phyloP scores from a whole-genome alignment of 2,888 invertebrate species.

The Cataglyphis cursor region DNA sequence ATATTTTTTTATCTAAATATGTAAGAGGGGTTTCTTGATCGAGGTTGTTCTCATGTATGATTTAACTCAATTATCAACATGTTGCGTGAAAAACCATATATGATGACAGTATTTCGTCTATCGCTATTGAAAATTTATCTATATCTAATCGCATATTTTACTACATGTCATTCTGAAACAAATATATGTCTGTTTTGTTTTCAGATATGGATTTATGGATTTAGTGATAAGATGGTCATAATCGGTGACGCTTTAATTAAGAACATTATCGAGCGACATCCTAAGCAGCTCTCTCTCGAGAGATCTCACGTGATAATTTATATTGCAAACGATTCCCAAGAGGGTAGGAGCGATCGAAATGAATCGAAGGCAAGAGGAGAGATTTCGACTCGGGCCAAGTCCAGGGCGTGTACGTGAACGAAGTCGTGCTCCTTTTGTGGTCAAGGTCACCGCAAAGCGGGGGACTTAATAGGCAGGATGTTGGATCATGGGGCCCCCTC shows the following conservation, averaged over 20 bases:
- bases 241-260: neutral
- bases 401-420: slow-evolving; percentile 49
- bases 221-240: neutral
- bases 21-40: neutral
- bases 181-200: neutral
- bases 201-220: neutral
- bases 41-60: neutral
- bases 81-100: neutral
- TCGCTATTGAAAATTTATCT: too few relatives aligned
- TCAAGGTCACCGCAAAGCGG: slow-evolving; percentile 71
- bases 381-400: slow-evolving; percentile 36
- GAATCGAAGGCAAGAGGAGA: neutral
- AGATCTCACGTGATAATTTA: neutral
- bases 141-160: neutral
- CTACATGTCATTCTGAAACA: neutral
- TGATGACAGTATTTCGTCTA: neutral
- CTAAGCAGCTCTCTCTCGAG: neutral
- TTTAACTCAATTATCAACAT: neutral
- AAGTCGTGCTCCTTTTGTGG: slow-evolving; percentile 65
- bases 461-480: slow-evolving; percentile 69
- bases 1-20: neutral
- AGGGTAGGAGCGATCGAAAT: neutral
- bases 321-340: neutral
- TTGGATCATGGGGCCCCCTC: slow-evolving; percentile 76
- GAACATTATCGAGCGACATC: neutral